These are phyloP conservation scores for Polydrusus pterygomalis DNA, from an alignment of 2,888 invertebrate genomes.

Conservation along the genomic window DNA sequence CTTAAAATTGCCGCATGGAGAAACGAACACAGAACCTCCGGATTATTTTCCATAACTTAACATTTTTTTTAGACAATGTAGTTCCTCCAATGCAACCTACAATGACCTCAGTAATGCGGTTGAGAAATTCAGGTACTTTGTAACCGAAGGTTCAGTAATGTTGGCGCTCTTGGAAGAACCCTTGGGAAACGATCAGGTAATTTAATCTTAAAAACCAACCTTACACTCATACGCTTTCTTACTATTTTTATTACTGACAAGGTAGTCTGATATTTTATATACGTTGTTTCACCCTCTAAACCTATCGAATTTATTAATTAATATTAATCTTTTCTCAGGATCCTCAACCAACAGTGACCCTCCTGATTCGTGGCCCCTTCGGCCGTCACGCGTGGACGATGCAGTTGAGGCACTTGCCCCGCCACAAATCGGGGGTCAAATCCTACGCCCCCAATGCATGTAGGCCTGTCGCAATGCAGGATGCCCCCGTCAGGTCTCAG, in stretches of 20 bases:
- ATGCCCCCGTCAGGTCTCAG: conserved; percentile 79
- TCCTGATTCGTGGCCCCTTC: conserved; percentile 93
- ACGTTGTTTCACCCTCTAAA: too few relatives aligned
- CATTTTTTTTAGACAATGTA: conserved; percentile 76
- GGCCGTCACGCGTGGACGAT: conserved; percentile 97
- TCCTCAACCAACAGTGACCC: conserved; percentile 93
- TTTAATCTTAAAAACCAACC: not conserved
- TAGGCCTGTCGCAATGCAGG: conserved; percentile 85
- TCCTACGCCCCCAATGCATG: conserved; percentile 78
- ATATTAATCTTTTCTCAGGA: conserved; percentile 75
- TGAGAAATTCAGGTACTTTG: conserved; percentile 89
- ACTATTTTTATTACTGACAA: too few relatives aligned
- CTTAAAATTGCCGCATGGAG: too few relatives aligned
- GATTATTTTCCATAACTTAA: too few relatives aligned
- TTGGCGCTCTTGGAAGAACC: conserved; percentile 94
- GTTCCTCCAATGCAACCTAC: conserved; percentile 75
- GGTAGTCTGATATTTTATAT: too few relatives aligned
- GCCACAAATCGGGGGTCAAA: conserved; percentile 84
- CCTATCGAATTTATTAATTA: too few relatives aligned
- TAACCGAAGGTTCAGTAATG: conserved; percentile 92
- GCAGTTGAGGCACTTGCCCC: conserved; percentile 89
- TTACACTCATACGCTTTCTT: too few relatives aligned
- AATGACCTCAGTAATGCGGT: conserved; percentile 77
- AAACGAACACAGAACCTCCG: too few relatives aligned
- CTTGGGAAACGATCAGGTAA: conserved; percentile 79